phyloP scores from a whole-genome alignment of 2,888 invertebrate species.

The Acanthosepion esculentum region DNA sequence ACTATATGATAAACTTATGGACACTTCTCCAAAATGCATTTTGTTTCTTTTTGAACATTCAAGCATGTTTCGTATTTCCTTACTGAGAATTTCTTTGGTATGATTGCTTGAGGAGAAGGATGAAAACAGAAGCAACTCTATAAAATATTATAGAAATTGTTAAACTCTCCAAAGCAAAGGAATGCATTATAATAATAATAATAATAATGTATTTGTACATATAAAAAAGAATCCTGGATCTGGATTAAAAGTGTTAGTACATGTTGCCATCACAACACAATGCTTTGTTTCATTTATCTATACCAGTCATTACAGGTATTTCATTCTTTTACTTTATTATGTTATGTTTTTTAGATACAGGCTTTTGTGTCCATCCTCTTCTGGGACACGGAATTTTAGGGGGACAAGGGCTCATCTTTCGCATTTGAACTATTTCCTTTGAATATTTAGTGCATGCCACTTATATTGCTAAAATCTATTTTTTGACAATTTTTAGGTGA shows the following conservation, averaged over 20 bases:
- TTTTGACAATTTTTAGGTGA: too few species aligned
- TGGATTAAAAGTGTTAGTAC: not conserved
- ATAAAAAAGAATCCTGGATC: not conserved
- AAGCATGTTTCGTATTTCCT: not conserved
- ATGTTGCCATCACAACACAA: not conserved
- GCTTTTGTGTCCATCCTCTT: not conserved
- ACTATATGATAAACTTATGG: conserved; percentile 4
- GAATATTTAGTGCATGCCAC: too few species aligned
- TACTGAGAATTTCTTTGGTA: not conserved
- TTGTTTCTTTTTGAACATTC: not conserved
- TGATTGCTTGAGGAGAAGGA: not conserved
- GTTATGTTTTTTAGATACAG: not conserved
- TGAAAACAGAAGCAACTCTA: not conserved
- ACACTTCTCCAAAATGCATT: not conserved
- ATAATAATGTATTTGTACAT: not conserved
- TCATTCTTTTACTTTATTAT: not conserved
- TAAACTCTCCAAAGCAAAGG: not conserved
- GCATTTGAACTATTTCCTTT: too few species aligned
- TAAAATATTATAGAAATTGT: not conserved
- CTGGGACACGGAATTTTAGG: not conserved
- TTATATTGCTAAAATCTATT: too few species aligned
- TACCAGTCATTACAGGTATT: not conserved
- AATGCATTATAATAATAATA: not conserved
- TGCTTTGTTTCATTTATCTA: not conserved
- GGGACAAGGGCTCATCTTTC: not conserved